Evolutionary conservation across 92 coral and sea anemone genomes (phyloP).

Genomic region (Phenganax stokvisi): DNA sequence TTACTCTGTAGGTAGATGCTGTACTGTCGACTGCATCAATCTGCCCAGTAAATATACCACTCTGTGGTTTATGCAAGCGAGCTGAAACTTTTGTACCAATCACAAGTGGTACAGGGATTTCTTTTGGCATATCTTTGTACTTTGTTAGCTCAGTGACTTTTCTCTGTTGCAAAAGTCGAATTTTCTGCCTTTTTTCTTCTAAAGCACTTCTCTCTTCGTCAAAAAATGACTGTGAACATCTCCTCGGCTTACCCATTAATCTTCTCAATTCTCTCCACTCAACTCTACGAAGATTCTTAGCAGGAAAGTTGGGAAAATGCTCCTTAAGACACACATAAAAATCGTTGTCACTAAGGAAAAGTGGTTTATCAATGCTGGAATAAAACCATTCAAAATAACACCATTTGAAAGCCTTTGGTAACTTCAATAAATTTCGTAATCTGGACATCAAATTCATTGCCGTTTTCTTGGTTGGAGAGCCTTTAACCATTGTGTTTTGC

Average conservation of each 20-base stretch:
- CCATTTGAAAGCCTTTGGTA: slow-evolving; percentile 97
- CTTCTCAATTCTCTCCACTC: slow-evolving; percentile 98
- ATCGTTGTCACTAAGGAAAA: slow-evolving; percentile 92
- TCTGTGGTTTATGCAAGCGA: slow-evolving; percentile 76
- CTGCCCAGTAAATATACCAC: slow-evolving; percentile 98
- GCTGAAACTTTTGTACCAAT: slow-evolving; percentile 99
- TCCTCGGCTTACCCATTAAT: slow-evolving; percentile 91
- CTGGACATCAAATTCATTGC: slow-evolving; percentile 52
- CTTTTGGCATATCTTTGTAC: slow-evolving; percentile 91
- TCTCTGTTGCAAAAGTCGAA: slow-evolving; percentile 82
- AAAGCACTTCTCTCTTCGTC: slow-evolving; percentile 86
- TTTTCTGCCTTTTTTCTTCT: slow-evolving; percentile 82
- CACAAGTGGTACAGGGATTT: slow-evolving; percentile 86
- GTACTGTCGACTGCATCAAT: slow-evolving; percentile 95
- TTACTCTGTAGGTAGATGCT: slow-evolving; percentile 87
- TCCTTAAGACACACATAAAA: slow-evolving; percentile 83
- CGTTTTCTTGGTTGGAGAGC: slow-evolving; percentile 28
- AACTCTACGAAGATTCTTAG: slow-evolving; percentile 62
- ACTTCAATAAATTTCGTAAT: slow-evolving; percentile 77
- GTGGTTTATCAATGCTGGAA: slow-evolving; percentile 85
- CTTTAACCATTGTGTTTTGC: neutral
- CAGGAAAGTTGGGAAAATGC: slow-evolving; percentile 84
- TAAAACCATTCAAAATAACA: slow-evolving; percentile 98
- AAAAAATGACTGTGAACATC: slow-evolving; percentile 91
- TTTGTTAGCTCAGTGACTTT: slow-evolving; percentile 88